A percentile compares a stretch with the other conserved stretches of the same genome.
phyloP scores from a whole-genome alignment of 1,140 invertebrate species.

The Magallana ariakensis region DNA sequence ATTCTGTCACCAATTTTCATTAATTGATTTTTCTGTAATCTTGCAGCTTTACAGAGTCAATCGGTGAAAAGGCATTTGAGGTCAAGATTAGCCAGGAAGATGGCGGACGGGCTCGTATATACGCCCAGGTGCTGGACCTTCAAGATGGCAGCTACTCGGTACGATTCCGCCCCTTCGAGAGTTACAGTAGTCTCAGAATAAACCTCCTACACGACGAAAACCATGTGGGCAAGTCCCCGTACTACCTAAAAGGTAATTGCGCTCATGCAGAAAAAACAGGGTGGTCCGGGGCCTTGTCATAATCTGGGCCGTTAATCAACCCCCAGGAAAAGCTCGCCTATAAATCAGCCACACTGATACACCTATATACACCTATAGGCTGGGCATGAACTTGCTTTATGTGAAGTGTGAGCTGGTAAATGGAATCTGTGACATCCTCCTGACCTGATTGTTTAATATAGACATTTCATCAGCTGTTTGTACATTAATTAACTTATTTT shows the following conservation, averaged over 20 bases:
- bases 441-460: not conserved
- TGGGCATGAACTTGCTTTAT: not conserved
- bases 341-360: slow-evolving; percentile 7
- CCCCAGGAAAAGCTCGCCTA: not conserved
- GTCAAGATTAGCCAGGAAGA: slow-evolving; percentile 57
- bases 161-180: slow-evolving; percentile 89
- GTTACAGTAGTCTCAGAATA: slow-evolving; percentile 87
- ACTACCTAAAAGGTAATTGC: slow-evolving; percentile 83
- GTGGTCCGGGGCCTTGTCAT: not conserved
- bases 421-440: not conserved
- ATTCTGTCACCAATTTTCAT: too few relatives aligned
- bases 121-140: slow-evolving; percentile 88
- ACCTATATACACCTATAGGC: slow-evolving; percentile 17
- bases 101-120: slow-evolving; percentile 63
- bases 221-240: slow-evolving; percentile 86
- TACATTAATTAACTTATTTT: too few relatives aligned
- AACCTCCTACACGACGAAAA: slow-evolving; percentile 85
- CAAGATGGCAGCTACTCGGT: slow-evolving; percentile 93
- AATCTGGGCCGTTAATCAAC: slow-evolving; percentile 27
- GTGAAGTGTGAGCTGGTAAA: not conserved
- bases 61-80: slow-evolving; percentile 71
- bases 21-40: not conserved
- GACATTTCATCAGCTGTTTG: too few relatives aligned
- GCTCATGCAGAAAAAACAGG: not conserved
- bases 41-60: slow-evolving; percentile 73